These are phyloP conservation scores for Botia kubotai DNA, from an alignment of 2,797 vertebrate genomes.

Conservation along the genomic window DNA sequence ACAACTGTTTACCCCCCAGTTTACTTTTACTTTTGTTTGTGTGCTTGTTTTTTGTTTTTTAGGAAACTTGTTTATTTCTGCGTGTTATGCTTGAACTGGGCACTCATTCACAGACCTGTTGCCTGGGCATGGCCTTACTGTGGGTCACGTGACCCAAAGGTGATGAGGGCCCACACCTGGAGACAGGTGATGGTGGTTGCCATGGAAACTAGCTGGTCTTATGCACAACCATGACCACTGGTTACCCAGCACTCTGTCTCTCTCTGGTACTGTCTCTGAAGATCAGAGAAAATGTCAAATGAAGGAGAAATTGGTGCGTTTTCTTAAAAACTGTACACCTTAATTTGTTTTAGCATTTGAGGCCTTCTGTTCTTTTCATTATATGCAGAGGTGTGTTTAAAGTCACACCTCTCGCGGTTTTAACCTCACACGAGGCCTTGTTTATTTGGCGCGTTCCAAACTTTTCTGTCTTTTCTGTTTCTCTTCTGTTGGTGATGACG, in stretches of 20 bases:
- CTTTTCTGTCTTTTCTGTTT: constrained; percentile 67
- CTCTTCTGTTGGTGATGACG: constrained; percentile 65
- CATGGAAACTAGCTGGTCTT: constrained; percentile 44
- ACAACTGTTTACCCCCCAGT: constrained; percentile 49
- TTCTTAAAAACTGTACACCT: constrained; percentile 84
- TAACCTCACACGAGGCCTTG: constrained; percentile 81
- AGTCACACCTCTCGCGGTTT: constrained; percentile 67
- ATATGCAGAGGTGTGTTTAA: constrained; percentile 36
- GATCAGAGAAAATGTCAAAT: constrained; percentile 36
- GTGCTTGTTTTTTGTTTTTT: constrained; percentile 40
- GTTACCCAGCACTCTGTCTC: constrained; percentile 80
- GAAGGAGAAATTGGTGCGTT: constrained; percentile 81
- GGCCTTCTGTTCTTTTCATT: constrained; percentile 66
- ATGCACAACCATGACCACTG: constrained; percentile 76
- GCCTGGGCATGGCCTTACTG: constrained; percentile 42
- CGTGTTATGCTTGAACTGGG: constrained; percentile 81
- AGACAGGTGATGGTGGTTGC: constrained; percentile 55
- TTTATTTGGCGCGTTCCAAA: constrained; percentile 61
- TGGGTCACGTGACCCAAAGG: constrained; percentile 42
- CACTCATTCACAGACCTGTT: constrained; percentile 69
- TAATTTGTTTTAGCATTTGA: constrained; percentile 74
- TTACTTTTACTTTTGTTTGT: constrained; percentile 68
- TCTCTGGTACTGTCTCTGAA: constrained; percentile 88
- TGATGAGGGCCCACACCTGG: constrained; percentile 57
- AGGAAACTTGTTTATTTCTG: constrained; percentile 61